phyloP scores from a whole-genome alignment of 2,888 invertebrate species.

The Drosophila nigricruria region DNA sequence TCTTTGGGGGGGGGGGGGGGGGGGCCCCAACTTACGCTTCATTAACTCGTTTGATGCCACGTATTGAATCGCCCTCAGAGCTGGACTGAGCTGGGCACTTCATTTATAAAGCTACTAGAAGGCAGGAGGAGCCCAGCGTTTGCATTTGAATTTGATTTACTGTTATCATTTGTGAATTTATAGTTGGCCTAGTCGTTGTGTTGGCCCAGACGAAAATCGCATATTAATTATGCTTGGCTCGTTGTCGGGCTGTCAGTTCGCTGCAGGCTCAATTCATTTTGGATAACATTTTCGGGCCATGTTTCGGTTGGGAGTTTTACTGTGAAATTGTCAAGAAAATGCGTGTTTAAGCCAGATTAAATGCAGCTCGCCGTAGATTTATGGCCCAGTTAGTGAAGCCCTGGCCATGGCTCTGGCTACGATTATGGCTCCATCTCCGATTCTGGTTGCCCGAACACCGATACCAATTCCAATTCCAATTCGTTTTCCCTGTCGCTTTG shows the following conservation, averaged over 20 bases:
- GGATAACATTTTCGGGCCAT: constrained; percentile 32
- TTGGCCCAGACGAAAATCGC: constrained; percentile 63
- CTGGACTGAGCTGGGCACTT: constrained; percentile 31
- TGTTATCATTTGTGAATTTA: constrained; percentile 73
- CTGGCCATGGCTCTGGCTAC: background rate
- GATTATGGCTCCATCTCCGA: constrained; percentile 1
- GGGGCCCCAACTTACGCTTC: constrained; percentile 53
- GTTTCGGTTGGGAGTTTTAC: constrained; percentile 62
- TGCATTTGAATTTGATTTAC: constrained; percentile 69
- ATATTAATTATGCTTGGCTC: constrained; percentile 71
- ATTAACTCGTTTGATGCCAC: constrained; percentile 75
- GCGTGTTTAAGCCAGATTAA: constrained; percentile 80
- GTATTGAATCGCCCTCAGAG: constrained; percentile 12
- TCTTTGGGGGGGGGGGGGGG: constrained; percentile 2
- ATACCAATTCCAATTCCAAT: constrained; percentile 36
- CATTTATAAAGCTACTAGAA: constrained; percentile 46
- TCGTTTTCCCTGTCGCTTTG: constrained; percentile 54
- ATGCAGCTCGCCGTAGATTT: constrained; percentile 69
- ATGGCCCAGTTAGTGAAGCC: constrained; percentile 42
- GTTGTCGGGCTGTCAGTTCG: constrained; percentile 55
- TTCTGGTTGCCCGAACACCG: background rate
- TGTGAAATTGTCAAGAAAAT: constrained; percentile 81
- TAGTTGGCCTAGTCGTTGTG: constrained; percentile 45
- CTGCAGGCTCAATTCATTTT: constrained; percentile 59
- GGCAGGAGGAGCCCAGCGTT: constrained; percentile 5